phyloP scores from a whole-genome alignment of 2,797 vertebrate species.

The Helicolenus hilgendorfi region DNA sequence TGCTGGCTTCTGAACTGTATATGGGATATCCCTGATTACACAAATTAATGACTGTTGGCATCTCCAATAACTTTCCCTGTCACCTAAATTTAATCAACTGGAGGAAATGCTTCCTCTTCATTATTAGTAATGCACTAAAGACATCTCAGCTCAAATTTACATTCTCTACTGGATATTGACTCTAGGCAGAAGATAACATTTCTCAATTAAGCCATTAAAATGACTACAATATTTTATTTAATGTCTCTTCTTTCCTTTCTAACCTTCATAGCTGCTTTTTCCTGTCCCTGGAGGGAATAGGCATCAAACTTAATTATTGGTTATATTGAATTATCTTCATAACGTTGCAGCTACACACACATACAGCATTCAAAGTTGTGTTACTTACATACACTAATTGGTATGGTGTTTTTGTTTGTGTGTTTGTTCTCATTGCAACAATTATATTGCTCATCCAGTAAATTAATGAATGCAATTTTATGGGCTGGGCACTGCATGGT shows the following conservation, averaged over 20 bases:
- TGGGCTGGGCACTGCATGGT: neutral
- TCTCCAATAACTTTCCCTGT: neutral
- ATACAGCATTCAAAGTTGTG: neutral
- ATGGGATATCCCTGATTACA: neutral
- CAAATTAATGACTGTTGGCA: neutral
- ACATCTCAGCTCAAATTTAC: conserved; percentile 18
- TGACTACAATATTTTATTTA: neutral
- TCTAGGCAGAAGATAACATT: neutral
- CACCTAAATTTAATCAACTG: conserved; percentile 10
- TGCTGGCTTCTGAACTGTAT: neutral
- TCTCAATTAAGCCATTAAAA: conserved; percentile 16
- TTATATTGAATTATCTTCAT: conserved; percentile 19
- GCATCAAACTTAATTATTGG: conserved; percentile 14
- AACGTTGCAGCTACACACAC: neutral
- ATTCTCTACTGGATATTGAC: conserved; percentile 19
- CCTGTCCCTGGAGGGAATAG: conserved; percentile 1
- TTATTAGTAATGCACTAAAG: neutral
- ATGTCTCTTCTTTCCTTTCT: neutral
- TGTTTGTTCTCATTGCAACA: neutral
- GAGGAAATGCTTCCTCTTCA: neutral
- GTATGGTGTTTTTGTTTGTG: neutral
- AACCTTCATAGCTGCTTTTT: neutral
- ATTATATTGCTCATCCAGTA: neutral
- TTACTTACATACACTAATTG: neutral
- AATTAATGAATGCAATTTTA: neutral